Percentiles rank a stretch among this genome's conserved stretches.
Conservation (phyloP, 2,888 invertebrate genomes). For the Druceiella hillmani region DNA sequence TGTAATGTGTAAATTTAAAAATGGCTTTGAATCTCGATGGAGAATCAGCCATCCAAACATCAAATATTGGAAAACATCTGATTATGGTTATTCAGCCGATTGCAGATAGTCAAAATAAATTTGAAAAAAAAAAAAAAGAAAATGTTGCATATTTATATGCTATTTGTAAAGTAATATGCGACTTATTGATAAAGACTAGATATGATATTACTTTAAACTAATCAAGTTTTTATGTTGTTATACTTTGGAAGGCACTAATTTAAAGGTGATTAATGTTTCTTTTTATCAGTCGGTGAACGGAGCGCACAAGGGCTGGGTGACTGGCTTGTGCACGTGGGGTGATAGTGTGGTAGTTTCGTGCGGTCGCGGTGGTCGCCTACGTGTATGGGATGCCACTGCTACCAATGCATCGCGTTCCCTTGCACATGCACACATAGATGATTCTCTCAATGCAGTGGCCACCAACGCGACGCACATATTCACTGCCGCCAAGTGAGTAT, state of each 20-base stretch:
- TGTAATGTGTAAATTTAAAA: no score
- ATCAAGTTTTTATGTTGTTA: not conserved
- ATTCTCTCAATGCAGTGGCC: conserved; percentile 61
- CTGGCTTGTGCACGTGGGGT: conserved; percentile 57
- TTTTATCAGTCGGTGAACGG: conserved; percentile 60
- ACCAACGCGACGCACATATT: conserved; percentile 63
- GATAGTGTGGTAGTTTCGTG: conserved; percentile 62
- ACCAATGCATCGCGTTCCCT: conserved; percentile 37
- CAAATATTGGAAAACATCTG: no score
- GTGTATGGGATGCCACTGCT: conserved; percentile 68
- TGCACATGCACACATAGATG: conserved; percentile 60
- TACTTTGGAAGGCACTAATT: not conserved
- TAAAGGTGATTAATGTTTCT: not conserved
- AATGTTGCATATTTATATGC: not conserved
- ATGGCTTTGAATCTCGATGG: no score
- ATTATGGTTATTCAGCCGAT: no score
- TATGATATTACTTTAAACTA: not conserved
- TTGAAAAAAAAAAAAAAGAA: no score
- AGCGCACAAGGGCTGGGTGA: conserved; percentile 86
- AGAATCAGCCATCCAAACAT: no score
- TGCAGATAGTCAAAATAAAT: no score
- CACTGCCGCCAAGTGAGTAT: conserved; percentile 77
- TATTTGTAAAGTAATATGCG: no score
- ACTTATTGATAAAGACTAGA: no score
- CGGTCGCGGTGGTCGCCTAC: conserved; percentile 71